phyloP scores from a whole-genome alignment of 2,113 vertebrate species.

The Scalopus aquaticus region DNA sequence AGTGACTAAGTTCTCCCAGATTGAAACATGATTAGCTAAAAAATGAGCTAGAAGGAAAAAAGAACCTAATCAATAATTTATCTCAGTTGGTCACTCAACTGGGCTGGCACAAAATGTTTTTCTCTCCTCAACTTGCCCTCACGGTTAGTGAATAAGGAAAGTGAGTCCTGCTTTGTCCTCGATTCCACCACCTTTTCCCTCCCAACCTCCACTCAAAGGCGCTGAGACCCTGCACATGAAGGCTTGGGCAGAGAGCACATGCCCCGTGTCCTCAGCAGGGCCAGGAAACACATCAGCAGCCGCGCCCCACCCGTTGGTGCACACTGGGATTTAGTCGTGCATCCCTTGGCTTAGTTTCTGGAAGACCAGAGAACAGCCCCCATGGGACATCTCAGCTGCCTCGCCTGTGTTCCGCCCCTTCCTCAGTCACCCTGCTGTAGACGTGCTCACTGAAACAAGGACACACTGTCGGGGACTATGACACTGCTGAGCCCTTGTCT shows the following conservation, averaged over 20 bases:
- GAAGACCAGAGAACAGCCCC: neutral
- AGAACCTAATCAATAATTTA: neutral
- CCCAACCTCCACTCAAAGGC: neutral
- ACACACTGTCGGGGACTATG: no score
- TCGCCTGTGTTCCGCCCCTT: no score
- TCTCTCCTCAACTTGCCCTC: neutral
- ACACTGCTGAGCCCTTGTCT: neutral
- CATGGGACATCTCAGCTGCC: neutral
- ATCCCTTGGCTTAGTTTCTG: neutral
- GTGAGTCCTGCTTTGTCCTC: neutral
- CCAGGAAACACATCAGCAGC: neutral
- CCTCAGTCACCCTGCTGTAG: neutral
- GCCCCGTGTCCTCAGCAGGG: no score
- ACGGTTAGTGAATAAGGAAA: neutral
- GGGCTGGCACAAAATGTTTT: neutral
- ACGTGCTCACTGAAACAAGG: neutral
- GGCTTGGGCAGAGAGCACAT: neutral
- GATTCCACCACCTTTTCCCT: neutral
- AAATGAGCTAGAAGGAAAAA: neutral
- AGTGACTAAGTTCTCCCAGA: neutral
- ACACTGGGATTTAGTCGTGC: neutral
- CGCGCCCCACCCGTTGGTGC: neutral
- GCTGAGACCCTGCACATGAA: rapidly evolving
- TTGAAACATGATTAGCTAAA: neutral
- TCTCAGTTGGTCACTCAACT: neutral